Base-by-base conservation (phyloP, 1,140 invertebrate genomes). In the Parapsyche elsis region DNA sequence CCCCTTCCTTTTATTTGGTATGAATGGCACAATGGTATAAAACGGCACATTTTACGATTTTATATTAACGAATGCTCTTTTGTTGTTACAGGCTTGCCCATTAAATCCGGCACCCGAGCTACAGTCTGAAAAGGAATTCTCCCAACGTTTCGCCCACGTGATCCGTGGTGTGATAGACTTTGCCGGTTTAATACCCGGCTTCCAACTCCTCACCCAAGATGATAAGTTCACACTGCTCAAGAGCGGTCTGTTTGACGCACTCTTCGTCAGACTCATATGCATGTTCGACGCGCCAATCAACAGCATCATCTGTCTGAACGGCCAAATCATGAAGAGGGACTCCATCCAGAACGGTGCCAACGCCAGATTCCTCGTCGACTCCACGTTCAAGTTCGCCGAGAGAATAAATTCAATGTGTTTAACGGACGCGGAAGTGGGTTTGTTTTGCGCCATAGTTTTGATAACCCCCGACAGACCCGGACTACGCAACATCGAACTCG, bases 161-260 rank as follows among this genome's bases (percentile, higher is more conserved):
- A 98, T 99, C 84, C 95, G 96, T 84, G 97, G 97, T 70, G 97
- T 99, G 1, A 97, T 99, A 61, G 97, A 98, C 86, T 99, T 99
- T 87, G 98, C 98, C 83, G 98, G 98, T 86, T 93, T 96, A 82
- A 97, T 99, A 83, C 98, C 98, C 79, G 98, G 98, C 74, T 99
- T 99, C 90, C 93, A 95, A 83, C 90, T 97, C 77, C 92, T 99
- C 71, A 94, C 97, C 21, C 96, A 98, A 88, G 97, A 98, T 85
- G 98, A 99, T 87, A 97, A 99, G 89, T 97, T 99, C 84, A 98
- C 96, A 76, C 90, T 99, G 30, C 91, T 99, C 76, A 99, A 99
- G 89, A 97, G 96, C 76, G 96, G 96, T 21, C 95, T 98, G 9
- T 98, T 98, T 86, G 97, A 98, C 89, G 96, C 97, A 61, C 89